These are phyloP conservation scores for Beroe forskalii DNA, from an alignment of 37 sponge, comb jelly and placozoan species.

Conservation along the genomic window DNA sequence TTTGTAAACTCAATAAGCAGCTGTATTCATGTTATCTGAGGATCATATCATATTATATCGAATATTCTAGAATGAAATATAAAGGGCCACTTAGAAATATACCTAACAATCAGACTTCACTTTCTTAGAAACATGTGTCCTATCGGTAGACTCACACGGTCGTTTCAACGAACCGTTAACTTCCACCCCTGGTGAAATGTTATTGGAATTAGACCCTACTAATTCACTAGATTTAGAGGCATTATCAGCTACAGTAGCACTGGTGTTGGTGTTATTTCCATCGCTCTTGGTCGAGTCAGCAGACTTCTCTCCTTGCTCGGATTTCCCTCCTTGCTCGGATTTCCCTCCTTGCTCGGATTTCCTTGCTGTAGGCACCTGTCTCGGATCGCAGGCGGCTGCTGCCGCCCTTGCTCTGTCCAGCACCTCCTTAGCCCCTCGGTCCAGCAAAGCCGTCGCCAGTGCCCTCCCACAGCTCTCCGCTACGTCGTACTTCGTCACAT, in stretches of 20 bases:
- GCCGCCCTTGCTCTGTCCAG: constrained; percentile 26
- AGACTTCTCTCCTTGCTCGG: too few species aligned
- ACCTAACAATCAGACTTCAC: background rate
- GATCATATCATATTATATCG: too few species aligned
- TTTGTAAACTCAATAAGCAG: too few species aligned
- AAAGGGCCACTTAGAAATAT: background rate
- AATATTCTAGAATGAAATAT: background rate
- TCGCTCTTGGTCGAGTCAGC: too few species aligned
- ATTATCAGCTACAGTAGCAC: too few species aligned
- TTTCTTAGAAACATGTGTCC: background rate
- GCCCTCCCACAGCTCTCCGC: constrained; percentile 15
- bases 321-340: too few species aligned
- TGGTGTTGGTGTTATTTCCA: too few species aligned
- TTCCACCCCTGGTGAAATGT: too few species aligned
- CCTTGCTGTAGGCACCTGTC: background rate
- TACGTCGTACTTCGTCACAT: background rate
- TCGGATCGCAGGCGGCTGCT: background rate
- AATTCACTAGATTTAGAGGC: too few species aligned
- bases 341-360: too few species aligned
- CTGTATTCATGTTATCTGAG: too few species aligned
- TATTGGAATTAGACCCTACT: too few species aligned
- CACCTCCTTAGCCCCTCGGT: constrained; percentile 5
- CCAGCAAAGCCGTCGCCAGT: background rate
- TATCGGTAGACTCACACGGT: background rate
- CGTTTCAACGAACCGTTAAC: background rate